These are phyloP conservation scores for Eurystomus glaucurus DNA, from an alignment of 2,797 vertebrate genomes.

Conservation along the genomic window DNA sequence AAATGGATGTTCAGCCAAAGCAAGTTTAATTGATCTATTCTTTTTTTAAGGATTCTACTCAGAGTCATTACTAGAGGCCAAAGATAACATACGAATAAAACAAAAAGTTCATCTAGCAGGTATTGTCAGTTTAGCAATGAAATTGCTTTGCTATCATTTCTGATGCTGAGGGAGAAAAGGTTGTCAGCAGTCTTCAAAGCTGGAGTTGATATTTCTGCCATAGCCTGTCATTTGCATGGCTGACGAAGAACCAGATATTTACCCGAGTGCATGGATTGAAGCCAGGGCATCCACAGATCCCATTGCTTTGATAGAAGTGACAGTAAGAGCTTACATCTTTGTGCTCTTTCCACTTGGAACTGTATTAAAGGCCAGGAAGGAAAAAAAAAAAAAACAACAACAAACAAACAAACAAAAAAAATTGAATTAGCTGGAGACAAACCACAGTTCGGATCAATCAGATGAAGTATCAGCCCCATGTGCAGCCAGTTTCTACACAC, in stretches of 20 bases:
- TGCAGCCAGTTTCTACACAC: background rate
- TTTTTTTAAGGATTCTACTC: background rate
- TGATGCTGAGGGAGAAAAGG: background rate
- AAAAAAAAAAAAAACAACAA: background rate
- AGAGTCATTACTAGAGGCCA: background rate
- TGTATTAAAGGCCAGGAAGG: background rate
- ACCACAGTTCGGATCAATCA: background rate
- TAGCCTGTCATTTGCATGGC: accelerated
- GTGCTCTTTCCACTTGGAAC: background rate
- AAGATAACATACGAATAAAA: background rate
- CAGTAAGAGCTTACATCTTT: background rate
- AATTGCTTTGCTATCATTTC: background rate
- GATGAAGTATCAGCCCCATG: background rate
- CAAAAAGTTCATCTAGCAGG: background rate
- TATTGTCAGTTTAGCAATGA: background rate
- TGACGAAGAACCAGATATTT: background rate
- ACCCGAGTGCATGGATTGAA: background rate
- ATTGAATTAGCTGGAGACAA: background rate
- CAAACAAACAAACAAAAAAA: too few species aligned
- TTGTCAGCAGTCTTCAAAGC: background rate
- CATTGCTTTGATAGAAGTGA: background rate
- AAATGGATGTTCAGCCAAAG: background rate
- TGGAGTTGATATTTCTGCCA: background rate
- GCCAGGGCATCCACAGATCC: background rate
- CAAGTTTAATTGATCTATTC: background rate